Conservation (phyloP, 2,797 vertebrate genomes). For the Lacerta agilis region DNA sequence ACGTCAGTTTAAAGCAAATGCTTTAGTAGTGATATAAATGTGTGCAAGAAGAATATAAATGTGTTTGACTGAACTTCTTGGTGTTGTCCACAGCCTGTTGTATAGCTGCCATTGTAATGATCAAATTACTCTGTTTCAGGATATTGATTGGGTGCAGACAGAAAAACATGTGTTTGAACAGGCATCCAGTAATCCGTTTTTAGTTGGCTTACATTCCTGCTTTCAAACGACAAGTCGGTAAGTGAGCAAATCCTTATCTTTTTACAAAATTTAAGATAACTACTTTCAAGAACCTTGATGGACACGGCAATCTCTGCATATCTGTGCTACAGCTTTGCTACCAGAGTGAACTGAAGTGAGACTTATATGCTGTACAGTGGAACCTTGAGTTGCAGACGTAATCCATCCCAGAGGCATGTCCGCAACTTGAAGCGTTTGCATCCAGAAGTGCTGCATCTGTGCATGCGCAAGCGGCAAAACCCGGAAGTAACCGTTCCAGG, state of each 20-base stretch:
- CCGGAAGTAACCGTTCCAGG: too few relatives aligned
- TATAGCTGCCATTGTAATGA: constrained; percentile 60
- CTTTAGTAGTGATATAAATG: neutral
- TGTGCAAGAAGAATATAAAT: constrained; percentile 19
- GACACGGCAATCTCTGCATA: too few relatives aligned
- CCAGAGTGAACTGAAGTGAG: neutral
- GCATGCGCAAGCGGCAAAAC: too few relatives aligned
- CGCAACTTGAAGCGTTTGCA: too few relatives aligned
- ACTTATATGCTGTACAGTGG: neutral
- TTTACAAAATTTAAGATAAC: neutral
- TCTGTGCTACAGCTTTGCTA: neutral
- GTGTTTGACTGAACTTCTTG: constrained; percentile 20
- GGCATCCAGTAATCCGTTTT: constrained; percentile 95
- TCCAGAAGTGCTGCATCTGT: too few relatives aligned
- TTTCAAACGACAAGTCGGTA: constrained; percentile 99
- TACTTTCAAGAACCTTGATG: neutral
- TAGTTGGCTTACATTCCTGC: constrained; percentile 97
- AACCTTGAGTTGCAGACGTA: too few relatives aligned
- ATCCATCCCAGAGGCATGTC: too few relatives aligned
- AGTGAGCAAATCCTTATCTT: constrained; percentile 68
- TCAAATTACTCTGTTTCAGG: constrained; percentile 80
- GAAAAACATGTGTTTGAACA: constrained; percentile 99
- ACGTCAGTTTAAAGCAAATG: constrained; percentile 10
- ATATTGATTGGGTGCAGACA: constrained; percentile 99
- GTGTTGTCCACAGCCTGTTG: constrained; percentile 30